Percentiles rank a stretch among this genome's conserved stretches.
phyloP scores from a whole-genome alignment of 1,140 invertebrate genomes.

The Ceratina australensis region DNA sequence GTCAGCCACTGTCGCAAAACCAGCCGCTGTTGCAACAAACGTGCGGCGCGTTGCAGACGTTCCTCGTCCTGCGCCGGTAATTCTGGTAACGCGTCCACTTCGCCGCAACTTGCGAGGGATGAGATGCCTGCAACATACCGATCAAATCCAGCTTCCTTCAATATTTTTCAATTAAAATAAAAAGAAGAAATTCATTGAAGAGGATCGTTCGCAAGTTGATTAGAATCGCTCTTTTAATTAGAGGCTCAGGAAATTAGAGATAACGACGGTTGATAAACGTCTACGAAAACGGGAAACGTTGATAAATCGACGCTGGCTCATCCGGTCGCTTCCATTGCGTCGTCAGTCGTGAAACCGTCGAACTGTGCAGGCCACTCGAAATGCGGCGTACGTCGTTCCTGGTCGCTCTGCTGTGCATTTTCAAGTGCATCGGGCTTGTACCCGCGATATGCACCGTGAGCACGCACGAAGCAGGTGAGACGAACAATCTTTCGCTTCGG shows the following conservation, averaged over 20 bases:
- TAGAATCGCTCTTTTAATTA: constrained; percentile 26
- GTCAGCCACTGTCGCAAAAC: constrained; percentile 90
- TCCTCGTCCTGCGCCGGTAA: constrained; percentile 89
- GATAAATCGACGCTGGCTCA: constrained; percentile 47
- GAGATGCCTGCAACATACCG: constrained; percentile 85
- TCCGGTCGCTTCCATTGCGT: constrained; percentile 5
- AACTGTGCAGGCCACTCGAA: constrained; percentile 3
- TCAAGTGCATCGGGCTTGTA: constrained; percentile 14
- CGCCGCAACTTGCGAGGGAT: constrained; percentile 87
- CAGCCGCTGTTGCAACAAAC: constrained; percentile 88
- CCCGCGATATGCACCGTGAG: constrained; percentile 54
- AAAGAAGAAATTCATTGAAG: too few species aligned
- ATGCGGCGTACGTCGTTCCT: constrained; percentile 42
- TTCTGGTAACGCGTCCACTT: constrained; percentile 86
- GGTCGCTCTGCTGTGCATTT: constrained; percentile 49
- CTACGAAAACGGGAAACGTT: constrained; percentile 38
- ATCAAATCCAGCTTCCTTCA: background rate
- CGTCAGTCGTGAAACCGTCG: constrained; percentile 23
- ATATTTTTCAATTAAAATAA: too few species aligned
- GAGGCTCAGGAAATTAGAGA: constrained; percentile 8
- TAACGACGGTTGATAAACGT: constrained; percentile 15
- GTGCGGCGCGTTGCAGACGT: constrained; percentile 87
- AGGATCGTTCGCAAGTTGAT: background rate
- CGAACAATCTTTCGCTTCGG: background rate
- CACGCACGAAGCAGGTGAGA: constrained; percentile 61